These are phyloP conservation scores for Coregonus clupeaformis DNA, from an alignment of 2,113 vertebrate genomes.

Conservation along the genomic window DNA sequence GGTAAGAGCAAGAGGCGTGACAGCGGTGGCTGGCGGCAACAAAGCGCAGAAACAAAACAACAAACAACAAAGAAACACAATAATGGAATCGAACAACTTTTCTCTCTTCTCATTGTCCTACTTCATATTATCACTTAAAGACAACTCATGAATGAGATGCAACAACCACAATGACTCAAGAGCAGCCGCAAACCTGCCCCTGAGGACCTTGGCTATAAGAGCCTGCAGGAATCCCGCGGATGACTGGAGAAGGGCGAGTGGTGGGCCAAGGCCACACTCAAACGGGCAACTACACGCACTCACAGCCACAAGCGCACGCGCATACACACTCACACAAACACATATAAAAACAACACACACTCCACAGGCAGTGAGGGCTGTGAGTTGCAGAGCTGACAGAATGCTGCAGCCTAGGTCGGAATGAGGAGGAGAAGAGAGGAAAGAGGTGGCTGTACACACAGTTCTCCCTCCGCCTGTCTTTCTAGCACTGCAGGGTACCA, in stretches of 20 bases:
- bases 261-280: constrained; percentile 51
- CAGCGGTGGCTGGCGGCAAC: too few species aligned
- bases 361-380: neutral
- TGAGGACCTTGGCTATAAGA: constrained; percentile 51
- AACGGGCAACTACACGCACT: constrained; percentile 2
- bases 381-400: constrained; percentile 10
- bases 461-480: neutral
- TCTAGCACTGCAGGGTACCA: constrained; percentile 39
- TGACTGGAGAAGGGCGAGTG: constrained; percentile 16
- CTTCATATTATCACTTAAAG: too few species aligned
- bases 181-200: constrained; percentile 56
- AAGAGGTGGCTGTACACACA: neutral
- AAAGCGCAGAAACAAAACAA: too few species aligned
- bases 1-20: too few species aligned
- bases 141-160: too few species aligned
- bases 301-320: too few species aligned
- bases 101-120: too few species aligned
- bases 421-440: neutral
- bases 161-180: too few species aligned
- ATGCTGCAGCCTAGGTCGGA: neutral
- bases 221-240: constrained; percentile 53
- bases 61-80: too few species aligned
- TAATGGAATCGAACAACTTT: too few species aligned
- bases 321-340: neutral
- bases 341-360: neutral